Evolutionary conservation across 2,888 invertebrate species (phyloP), one percentile per base, ranked within the genome.

Genomic region (Dilophus febrilis): DNA sequence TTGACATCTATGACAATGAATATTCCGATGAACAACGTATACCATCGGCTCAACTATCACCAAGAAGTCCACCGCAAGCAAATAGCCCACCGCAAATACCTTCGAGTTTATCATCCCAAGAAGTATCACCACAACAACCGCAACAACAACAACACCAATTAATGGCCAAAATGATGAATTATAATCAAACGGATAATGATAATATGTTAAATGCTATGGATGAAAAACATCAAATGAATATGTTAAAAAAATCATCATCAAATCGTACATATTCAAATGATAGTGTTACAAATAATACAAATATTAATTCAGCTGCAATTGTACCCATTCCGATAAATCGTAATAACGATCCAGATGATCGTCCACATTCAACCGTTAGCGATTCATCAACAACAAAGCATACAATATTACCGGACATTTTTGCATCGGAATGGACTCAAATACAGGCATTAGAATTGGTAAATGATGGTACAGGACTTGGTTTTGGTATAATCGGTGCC

Each of bases 401-500:
- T 48, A 74, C 77, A 53, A 22, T 22, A 22, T n/a, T n/a, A n/a
- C 4, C 4, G 5, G 79, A 78, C 66, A 68, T 81, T 56, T 72
- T 87, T 43, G 74, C 68, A 35, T 85, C 90, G 43, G 94, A 94
- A 64, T 94, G 90, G 84, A 88, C 88, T 16, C 91, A 94, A 66
- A 86, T 95, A 51, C 95, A 98, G 70, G 87, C 94, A 43, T 91
- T 98, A 52, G 94, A 97, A 59, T 70, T 98, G 47, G 81, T 92
- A 35, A 97, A 97, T 64, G 97, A 97, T 72, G 95, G 94, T 45
- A 87, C 91, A 43, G 95, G 95, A 26, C 74, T 98, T 49, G 98
- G 98, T 30, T 98, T 98, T 67, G 98, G 92, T 44, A 98, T 98
- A 53, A 94, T 98, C 54, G 97, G 97, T 18, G 88, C 87, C 37